Percentiles rank a stretch among this genome's conserved stretches.
Conservation (phyloP, 2,888 invertebrate genomes). For the Cecidostiba fungosa region DNA sequence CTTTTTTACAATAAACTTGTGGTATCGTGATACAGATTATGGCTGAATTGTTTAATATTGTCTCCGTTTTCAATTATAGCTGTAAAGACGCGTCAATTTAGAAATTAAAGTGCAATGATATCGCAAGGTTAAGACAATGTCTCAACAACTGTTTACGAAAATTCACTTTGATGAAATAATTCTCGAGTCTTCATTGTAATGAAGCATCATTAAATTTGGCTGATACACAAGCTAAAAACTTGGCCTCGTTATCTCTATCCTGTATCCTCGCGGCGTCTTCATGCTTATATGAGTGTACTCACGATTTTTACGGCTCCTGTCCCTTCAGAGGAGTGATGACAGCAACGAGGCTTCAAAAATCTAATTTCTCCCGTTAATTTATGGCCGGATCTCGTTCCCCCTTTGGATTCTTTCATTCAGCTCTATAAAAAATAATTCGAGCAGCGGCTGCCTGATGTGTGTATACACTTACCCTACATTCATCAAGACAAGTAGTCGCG, state of each 20-base stretch:
- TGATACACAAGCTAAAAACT: neutral
- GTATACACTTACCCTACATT: constrained; percentile 45
- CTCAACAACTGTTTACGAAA: neutral
- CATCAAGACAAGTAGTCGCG: neutral
- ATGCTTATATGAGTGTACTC: no score
- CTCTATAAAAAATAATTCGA: constrained; percentile 48
- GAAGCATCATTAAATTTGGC: no score
- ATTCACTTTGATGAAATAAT: neutral
- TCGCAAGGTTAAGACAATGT: constrained; percentile 21
- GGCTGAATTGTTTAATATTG: constrained; percentile 24
- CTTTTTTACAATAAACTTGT: neutral
- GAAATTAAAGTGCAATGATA: constrained; percentile 31
- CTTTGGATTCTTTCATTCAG: constrained; percentile 46
- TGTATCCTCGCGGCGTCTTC: no score
- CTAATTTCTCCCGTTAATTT: constrained; percentile 35
- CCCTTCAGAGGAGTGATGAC: neutral
- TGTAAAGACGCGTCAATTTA: constrained; percentile 36
- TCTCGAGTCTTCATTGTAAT: neutral
- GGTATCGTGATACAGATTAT: neutral
- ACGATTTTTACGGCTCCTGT: neutral
- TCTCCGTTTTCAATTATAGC: constrained; percentile 34
- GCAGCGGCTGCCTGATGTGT: neutral
- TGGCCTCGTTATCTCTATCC: no score
- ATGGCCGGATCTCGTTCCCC: constrained; percentile 16
- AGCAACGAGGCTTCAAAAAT: constrained; percentile 15